These are phyloP conservation scores for Drosophila anceps DNA, from an alignment of 2,888 invertebrate genomes.

Conservation along the genomic window DNA sequence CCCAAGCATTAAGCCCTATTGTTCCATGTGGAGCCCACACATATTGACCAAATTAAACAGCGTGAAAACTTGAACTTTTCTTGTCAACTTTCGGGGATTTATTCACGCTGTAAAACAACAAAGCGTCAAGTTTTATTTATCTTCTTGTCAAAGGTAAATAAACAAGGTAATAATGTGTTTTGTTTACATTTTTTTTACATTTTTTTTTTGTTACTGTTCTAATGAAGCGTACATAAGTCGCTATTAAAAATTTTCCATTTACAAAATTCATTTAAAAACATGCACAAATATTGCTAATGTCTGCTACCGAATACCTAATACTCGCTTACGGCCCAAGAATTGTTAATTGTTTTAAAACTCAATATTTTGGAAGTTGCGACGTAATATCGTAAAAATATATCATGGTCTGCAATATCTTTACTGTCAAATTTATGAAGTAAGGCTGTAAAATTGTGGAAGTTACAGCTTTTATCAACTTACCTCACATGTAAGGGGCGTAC, in stretches of 20 bases:
- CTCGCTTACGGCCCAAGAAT: not conserved
- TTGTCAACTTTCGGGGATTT: constrained; percentile 37
- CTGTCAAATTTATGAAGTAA: no score
- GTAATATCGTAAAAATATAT: no score
- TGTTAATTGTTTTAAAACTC: not conserved
- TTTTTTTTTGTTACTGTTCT: constrained; percentile 23
- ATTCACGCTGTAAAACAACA: constrained; percentile 28
- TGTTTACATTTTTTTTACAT: constrained; percentile 19
- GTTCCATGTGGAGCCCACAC: constrained; percentile 13
- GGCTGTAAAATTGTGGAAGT: no score
- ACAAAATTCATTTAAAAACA: not conserved
- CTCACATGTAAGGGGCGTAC: no score
- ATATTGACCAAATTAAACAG: constrained; percentile 32
- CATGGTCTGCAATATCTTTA: no score
- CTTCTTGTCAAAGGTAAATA: constrained; percentile 56
- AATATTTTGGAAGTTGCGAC: no score
- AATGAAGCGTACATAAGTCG: constrained; percentile 60
- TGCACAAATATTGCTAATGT: not conserved
- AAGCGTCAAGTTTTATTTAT: constrained; percentile 58
- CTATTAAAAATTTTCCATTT: constrained; percentile 34
- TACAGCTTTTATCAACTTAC: no score
- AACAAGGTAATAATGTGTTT: constrained; percentile 40
- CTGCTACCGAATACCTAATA: not conserved
- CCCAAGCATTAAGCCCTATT: constrained; percentile 16
- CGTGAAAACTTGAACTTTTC: constrained; percentile 40